phyloP scores from a whole-genome alignment of 2,888 invertebrate species.

The Mesochorus sp. region DNA sequence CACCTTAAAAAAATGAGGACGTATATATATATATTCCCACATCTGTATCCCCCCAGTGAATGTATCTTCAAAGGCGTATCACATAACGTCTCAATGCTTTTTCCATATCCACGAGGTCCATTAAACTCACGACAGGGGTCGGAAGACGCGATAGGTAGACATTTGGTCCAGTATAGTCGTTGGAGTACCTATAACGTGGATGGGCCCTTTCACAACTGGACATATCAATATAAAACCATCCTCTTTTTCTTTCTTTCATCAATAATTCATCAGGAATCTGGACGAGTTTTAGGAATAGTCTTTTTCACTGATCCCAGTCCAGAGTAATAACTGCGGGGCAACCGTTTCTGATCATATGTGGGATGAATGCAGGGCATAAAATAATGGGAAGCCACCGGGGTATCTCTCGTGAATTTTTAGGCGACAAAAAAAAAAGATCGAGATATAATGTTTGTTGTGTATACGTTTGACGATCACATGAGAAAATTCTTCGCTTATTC shows the following conservation, averaged over 20 bases:
- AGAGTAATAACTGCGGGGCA: constrained; percentile 16
- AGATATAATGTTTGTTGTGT: too few relatives aligned
- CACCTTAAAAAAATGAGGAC: too few relatives aligned
- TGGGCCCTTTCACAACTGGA: neutral
- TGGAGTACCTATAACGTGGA: neutral
- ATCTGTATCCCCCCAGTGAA: neutral
- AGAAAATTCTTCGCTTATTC: too few relatives aligned
- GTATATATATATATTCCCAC: too few relatives aligned
- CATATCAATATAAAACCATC: constrained; percentile 1
- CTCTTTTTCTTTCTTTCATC: constrained; percentile 42
- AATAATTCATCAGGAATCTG: constrained; percentile 56
- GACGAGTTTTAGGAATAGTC: constrained; percentile 16
- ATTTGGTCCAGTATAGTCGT: neutral
- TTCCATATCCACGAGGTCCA: constrained; percentile 23
- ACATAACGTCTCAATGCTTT: neutral
- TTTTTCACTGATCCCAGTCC: constrained; percentile 45
- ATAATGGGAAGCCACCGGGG: constrained; percentile 77
- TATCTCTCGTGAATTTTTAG: constrained; percentile 63
- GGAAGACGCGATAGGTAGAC: neutral
- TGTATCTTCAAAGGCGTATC: neutral
- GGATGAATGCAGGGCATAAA: constrained; percentile 79
- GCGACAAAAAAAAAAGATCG: constrained; percentile 38
- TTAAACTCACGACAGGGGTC: constrained; percentile 33
- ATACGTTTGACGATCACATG: too few relatives aligned
- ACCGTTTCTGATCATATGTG: constrained; percentile 36